Percentiles rank a stretch among this genome's conserved stretches.
These are phyloP conservation scores for Panzeria rudis DNA, from an alignment of 2,888 invertebrate species.

Conservation along the genomic window DNA sequence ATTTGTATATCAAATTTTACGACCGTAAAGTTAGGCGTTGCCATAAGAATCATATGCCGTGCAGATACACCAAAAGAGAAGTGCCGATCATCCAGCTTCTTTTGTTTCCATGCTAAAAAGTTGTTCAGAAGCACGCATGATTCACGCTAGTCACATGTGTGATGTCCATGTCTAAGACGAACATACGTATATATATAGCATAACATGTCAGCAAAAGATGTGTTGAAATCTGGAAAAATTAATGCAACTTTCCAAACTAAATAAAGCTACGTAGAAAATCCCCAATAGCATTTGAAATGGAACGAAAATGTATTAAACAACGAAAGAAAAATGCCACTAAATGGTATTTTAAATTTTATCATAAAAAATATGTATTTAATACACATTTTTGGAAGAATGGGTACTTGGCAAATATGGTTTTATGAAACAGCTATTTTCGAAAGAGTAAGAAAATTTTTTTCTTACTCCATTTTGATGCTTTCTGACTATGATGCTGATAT, in stretches of 20 bases:
- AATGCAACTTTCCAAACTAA: constrained; percentile 34
- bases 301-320: neutral
- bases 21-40: too few relatives aligned
- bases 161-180: neutral
- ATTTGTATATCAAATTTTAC: too few relatives aligned
- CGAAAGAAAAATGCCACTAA: neutral
- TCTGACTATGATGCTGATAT: constrained; percentile 32
- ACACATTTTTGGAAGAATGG: neutral
- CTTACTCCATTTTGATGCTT: neutral
- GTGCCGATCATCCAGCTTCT: too few relatives aligned
- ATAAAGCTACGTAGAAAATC: constrained; percentile 44
- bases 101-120: too few relatives aligned
- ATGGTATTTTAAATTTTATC: constrained; percentile 19
- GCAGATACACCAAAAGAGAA: too few relatives aligned
- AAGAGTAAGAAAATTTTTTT: neutral
- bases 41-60: too few relatives aligned
- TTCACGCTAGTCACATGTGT: neutral
- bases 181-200: neutral
- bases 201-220: constrained; percentile 39
- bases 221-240: constrained; percentile 49
- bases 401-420: constrained; percentile 19
- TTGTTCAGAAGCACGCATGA: neutral
- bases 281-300: constrained; percentile 1
- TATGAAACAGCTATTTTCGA: constrained; percentile 26
- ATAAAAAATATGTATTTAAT: constrained; percentile 27